Base-by-base conservation (phyloP, 2,888 invertebrate genomes). In the Sminthurides aquaticus region DNA sequence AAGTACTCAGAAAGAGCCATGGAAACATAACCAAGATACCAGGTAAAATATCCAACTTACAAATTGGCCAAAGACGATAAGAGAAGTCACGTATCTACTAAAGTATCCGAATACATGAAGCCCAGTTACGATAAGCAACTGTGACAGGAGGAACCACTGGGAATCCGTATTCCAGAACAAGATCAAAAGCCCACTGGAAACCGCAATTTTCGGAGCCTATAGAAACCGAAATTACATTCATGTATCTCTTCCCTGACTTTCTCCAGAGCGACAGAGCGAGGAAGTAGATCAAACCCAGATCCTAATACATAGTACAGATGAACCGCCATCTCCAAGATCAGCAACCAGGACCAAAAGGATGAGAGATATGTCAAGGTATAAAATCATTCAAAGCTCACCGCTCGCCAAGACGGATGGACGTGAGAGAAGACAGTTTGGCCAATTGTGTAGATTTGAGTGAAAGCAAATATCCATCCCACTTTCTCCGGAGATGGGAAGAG, bases 81-180 rank as follows among this genome's bases (percentile, higher is more conserved):
- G 43, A 20, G 64, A 28, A 1, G 64, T 55, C 25, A 59, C 20
- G 34, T 66, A 64, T 20, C 63, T 28, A 22, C 54, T 66, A 26
- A 63, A 43, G n/a, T 54, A 28, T 20, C 55, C 62, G 27, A 58
- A 60, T 24, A 68, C 55, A 18, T 68, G 66, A 22, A 68, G n/a
- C 15, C 58, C 1, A 2, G 58, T 29, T 5, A 66, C 24, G 55
- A 68, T 64, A 26, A 64, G 28, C n/a, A 68, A 34, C 59, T 68
- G 66, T n/a, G 68, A 63, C 2, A 63, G 28, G 25, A 68, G 64
- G 56, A 68, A 43, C 68, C 68, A 68, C 49, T 68, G 68, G 11
- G 66, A 65, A 22, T 68, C 66, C 25, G 49, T 60, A 24, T 58
- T 34, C 58, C 61, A 66, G 11, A 49, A 22, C 2, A 66, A 54